A percentile compares a stretch with the other conserved stretches of the same genome.
Conservation (phyloP, 2,888 invertebrate genomes). For the Cybosia mesomella region DNA sequence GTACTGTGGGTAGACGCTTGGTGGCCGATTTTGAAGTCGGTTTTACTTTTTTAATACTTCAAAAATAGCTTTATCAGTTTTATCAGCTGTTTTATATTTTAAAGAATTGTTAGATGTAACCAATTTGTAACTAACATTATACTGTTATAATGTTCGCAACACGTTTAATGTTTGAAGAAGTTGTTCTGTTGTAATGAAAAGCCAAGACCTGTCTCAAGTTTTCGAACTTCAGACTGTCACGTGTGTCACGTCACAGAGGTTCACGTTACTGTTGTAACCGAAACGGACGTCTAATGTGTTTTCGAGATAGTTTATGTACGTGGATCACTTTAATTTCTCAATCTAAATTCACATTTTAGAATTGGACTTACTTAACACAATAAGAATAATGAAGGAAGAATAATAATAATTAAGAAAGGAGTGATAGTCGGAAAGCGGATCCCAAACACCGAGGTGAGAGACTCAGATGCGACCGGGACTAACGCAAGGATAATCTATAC, state of each 20-base stretch:
- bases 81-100: neutral
- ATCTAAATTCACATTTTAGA: neutral
- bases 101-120: neutral
- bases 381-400: too few relatives aligned
- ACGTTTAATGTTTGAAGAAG: neutral
- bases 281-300: slow-evolving; percentile 1
- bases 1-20: too few relatives aligned
- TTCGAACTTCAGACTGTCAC: slow-evolving; percentile 13
- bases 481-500: too few relatives aligned
- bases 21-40: too few relatives aligned
- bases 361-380: too few relatives aligned
- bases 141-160: neutral
- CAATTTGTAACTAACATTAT: neutral
- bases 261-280: slow-evolving; percentile 9
- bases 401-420: too few relatives aligned
- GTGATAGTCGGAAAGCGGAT: too few relatives aligned
- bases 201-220: slow-evolving; percentile 14
- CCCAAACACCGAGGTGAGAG: too few relatives aligned
- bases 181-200: neutral
- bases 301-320: slow-evolving; percentile 8
- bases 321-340: slow-evolving; percentile 6
- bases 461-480: too few relatives aligned
- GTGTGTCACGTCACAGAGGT: slow-evolving; percentile 14
- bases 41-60: too few relatives aligned
- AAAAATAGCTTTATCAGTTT: too few relatives aligned